Conservation (phyloP, 2,888 invertebrate species). For the Sclerodermus sp. region DNA sequence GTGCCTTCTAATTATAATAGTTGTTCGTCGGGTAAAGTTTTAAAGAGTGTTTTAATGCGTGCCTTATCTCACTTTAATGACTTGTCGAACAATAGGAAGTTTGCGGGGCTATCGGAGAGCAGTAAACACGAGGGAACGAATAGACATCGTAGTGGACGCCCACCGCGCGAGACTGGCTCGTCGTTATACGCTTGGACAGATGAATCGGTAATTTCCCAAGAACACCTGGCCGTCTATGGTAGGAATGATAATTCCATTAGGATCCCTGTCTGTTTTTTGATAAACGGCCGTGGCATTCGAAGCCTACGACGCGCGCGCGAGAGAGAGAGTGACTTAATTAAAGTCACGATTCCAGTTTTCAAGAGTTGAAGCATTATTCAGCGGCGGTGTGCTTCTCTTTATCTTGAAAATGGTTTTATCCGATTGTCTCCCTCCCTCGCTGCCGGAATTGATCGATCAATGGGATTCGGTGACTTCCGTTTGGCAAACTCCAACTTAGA, state of each 20-base stretch:
- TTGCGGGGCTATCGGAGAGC: neutral
- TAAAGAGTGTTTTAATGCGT: neutral
- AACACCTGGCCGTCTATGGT: constrained; percentile 6
- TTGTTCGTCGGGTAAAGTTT: neutral
- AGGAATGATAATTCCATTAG: constrained; percentile 3
- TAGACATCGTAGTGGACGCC: constrained; percentile 1
- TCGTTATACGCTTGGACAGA: constrained; percentile 7
- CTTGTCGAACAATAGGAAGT: constrained; percentile 7
- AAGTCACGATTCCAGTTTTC: no score
- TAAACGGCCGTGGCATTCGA: no score
- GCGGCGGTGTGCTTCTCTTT: neutral
- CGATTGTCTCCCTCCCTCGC: neutral
- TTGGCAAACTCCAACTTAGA: neutral
- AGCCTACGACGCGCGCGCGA: no score
- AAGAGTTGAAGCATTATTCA: no score
- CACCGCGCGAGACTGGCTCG: neutral
- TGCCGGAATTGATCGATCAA: neutral
- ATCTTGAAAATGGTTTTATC: neutral
- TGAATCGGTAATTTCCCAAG: constrained; percentile 9
- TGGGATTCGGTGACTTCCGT: neutral
- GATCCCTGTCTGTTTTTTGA: no score
- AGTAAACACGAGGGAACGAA: neutral
- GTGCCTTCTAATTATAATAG: constrained; percentile 9
- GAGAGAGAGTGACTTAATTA: no score
- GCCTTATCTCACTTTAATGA: constrained; percentile 11